Percentiles rank a stretch among this genome's conserved stretches.
phyloP scores from a whole-genome alignment of 2,797 vertebrate genomes.

The Phrynocephalus guinanensis region DNA sequence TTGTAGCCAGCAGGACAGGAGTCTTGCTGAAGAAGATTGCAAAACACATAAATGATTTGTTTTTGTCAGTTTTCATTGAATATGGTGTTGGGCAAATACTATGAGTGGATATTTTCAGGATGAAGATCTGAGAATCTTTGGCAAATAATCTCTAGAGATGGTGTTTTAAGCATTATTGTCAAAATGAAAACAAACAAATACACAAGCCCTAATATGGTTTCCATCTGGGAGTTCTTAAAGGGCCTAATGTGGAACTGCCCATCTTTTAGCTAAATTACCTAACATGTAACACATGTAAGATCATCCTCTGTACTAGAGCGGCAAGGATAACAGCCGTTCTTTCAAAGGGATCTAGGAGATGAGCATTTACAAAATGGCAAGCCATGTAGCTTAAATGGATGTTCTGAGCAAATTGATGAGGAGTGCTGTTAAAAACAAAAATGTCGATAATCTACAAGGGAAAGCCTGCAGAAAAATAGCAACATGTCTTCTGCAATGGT shows the following conservation, averaged over 20 bases:
- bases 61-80: neutral
- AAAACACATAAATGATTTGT: neutral
- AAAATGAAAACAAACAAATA: neutral
- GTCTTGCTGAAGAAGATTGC: neutral
- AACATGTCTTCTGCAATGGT: neutral
- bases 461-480: neutral
- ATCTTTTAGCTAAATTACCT: neutral
- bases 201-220: neutral
- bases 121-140: neutral
- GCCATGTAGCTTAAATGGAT: neutral
- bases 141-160: neutral
- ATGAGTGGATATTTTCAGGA: neutral
- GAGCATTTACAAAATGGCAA: neutral
- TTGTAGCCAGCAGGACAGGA: too few species aligned
- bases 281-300: neutral
- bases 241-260: neutral
- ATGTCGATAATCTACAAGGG: neutral
- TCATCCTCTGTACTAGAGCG: neutral
- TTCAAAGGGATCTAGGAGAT: neutral
- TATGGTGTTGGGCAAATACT: neutral
- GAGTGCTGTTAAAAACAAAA: neutral
- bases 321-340: neutral
- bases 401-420: neutral
- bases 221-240: neutral
- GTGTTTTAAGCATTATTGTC: neutral